Conservation (phyloP, 30 jellyfish, hydroid and myxozoan species). For the Phacellophora camtschatica region DNA sequence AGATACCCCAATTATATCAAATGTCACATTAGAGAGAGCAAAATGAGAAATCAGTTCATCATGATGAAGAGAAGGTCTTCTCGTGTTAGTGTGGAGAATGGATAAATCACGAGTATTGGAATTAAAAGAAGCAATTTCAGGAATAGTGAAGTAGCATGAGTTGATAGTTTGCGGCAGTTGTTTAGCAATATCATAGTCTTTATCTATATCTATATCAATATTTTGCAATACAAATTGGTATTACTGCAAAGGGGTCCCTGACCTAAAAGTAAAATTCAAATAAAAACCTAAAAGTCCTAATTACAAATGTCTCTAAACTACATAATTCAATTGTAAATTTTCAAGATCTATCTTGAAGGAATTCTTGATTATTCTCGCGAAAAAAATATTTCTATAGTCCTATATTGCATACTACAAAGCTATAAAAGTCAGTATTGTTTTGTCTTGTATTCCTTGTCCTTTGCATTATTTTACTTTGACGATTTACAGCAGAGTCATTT, state of each 20-base stretch:
- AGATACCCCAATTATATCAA: constrained; percentile 38
- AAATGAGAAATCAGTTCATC: constrained; percentile 24
- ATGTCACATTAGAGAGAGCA: constrained; percentile 5
- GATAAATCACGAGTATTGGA: constrained; percentile 17
- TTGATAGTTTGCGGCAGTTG: constrained; percentile 28
- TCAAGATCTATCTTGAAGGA: background rate
- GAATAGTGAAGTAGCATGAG: constrained; percentile 28
- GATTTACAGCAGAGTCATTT: background rate
- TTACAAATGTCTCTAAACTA: background rate
- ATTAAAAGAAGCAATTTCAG: constrained; percentile 11
- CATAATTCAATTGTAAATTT: background rate
- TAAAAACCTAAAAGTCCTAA: background rate
- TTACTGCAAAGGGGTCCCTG: background rate
- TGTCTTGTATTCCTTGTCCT: background rate
- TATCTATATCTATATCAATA: background rate
- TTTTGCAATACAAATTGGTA: background rate
- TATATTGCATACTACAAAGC: background rate
- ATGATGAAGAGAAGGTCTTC: constrained; percentile 31
- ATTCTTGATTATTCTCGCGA: background rate
- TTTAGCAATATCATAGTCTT: constrained; percentile 48
- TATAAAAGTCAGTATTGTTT: background rate
- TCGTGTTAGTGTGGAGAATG: constrained; percentile 22
- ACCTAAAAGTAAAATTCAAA: background rate
- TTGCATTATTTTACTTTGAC: background rate
- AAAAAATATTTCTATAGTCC: background rate